A percentile compares a stretch with the other conserved stretches of the same genome.
Conservation (phyloP, 2,113 vertebrate species). For the Bos javanicus region DNA sequence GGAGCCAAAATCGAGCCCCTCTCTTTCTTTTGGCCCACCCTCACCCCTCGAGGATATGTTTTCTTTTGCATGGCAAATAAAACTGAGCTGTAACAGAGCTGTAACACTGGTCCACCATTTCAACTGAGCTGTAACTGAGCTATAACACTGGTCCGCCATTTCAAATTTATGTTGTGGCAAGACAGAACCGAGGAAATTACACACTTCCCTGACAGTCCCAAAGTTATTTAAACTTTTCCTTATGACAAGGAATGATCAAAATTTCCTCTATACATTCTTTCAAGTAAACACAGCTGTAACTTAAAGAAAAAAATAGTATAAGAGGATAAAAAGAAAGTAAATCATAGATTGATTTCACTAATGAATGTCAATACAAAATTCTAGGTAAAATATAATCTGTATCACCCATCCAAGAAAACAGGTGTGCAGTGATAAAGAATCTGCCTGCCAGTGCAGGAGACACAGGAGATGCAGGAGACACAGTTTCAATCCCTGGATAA, state of each 20-base stretch:
- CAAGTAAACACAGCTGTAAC: background rate
- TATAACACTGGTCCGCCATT: background rate
- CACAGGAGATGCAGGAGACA: background rate
- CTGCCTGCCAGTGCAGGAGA: background rate
- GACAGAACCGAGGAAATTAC: background rate
- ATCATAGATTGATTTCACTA: background rate
- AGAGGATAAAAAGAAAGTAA: background rate
- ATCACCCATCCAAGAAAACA: background rate
- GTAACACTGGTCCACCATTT: background rate
- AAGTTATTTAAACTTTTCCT: background rate
- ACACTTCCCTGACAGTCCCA: rapidly evolving
- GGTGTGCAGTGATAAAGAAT: background rate
- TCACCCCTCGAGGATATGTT: background rate
- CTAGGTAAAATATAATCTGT: background rate
- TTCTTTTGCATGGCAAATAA: background rate
- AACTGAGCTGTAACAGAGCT: background rate
- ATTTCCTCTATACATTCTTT: background rate
- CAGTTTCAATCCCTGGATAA: background rate
- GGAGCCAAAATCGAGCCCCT: background rate
- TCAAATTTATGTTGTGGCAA: rapidly evolving
- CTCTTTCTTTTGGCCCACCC: background rate
- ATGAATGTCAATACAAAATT: background rate
- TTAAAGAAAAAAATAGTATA: background rate
- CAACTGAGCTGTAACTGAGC: background rate
- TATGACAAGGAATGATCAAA: background rate